These are phyloP conservation scores for Discoglossus pictus DNA, from an alignment of 2,797 vertebrate species.

Conservation along the genomic window DNA sequence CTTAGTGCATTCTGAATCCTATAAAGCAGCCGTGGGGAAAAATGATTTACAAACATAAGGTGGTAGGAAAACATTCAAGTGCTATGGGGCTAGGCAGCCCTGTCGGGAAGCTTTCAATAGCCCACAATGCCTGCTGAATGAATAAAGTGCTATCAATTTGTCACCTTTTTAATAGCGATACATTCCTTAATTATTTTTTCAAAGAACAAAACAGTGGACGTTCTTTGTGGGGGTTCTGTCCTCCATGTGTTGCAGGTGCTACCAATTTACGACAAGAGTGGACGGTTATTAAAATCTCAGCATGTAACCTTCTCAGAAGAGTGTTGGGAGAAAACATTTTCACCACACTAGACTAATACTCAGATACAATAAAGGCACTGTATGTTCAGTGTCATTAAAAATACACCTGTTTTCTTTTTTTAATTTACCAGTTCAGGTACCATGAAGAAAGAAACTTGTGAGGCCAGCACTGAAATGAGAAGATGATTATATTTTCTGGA, in stretches of 20 bases:
- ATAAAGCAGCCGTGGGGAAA: conserved; percentile 39
- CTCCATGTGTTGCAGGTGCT: conserved; percentile 52
- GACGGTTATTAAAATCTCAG: conserved; percentile 52
- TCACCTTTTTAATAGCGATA: conserved; percentile 50
- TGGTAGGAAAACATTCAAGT: conserved; percentile 47
- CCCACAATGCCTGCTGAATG: conserved; percentile 43
- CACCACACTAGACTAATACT: conserved; percentile 45
- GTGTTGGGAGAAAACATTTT: conserved; percentile 43
- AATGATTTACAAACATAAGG: conserved; percentile 37
- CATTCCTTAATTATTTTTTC: conserved; percentile 51
- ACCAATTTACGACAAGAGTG: conserved; percentile 53
- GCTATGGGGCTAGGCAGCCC: conserved; percentile 31
- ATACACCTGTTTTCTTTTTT: conserved; percentile 47
- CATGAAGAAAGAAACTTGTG: conserved; percentile 37
- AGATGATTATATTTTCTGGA: background rate
- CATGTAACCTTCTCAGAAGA: conserved; percentile 42
- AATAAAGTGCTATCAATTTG: conserved; percentile 52
- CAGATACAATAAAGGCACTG: conserved; percentile 50
- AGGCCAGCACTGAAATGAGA: conserved; percentile 10
- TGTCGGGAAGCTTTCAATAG: conserved; percentile 41
- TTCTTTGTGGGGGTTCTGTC: conserved; percentile 52
- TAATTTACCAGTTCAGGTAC: conserved; percentile 17
- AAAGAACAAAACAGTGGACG: conserved; percentile 51
- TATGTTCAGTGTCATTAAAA: conserved; percentile 46
- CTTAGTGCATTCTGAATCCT: conserved; percentile 28